Conservation (phyloP, 2,797 vertebrate species). For the Myripristis murdjan region DNA sequence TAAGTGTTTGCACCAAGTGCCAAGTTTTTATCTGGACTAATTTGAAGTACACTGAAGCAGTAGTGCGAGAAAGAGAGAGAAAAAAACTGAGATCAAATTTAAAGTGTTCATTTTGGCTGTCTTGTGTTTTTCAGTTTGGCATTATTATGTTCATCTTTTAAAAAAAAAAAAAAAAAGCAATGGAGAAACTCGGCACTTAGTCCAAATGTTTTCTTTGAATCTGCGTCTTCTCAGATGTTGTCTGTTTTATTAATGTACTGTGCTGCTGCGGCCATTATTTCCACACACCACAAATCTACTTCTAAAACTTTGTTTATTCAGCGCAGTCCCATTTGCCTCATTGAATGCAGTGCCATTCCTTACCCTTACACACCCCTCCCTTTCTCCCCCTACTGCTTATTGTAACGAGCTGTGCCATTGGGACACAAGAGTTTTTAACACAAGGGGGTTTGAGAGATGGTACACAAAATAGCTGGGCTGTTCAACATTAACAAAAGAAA, state of each 20-base stretch:
- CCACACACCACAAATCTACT: constrained; percentile 14
- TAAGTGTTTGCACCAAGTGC: constrained; percentile 28
- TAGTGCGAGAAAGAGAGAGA: not conserved
- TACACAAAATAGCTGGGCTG: not conserved
- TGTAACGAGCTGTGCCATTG: constrained; percentile 35
- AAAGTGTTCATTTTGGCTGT: not conserved
- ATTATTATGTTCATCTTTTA: not conserved
- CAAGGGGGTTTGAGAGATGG: not conserved
- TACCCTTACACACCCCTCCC: constrained; percentile 1
- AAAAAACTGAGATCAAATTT: not conserved
- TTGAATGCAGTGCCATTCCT: constrained; percentile 25
- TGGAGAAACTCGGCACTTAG: constrained; percentile 7
- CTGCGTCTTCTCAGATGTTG: constrained; percentile 23
- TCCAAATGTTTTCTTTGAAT: constrained; percentile 20
- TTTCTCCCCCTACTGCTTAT: constrained; percentile 12
- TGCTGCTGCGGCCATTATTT: constrained; percentile 34
- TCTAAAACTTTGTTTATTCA: constrained; percentile 6
- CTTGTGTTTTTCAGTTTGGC: constrained; percentile 12
- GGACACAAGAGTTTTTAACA: not conserved
- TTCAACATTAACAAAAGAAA: not conserved
- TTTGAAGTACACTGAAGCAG: not conserved
- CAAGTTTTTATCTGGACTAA: constrained; percentile 24
- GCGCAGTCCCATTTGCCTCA: constrained; percentile 20
- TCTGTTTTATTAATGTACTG: constrained; percentile 27
- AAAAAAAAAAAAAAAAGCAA: not conserved